phyloP scores from a whole-genome alignment of 2,797 vertebrate species.

The Liparis tanakae region DNA sequence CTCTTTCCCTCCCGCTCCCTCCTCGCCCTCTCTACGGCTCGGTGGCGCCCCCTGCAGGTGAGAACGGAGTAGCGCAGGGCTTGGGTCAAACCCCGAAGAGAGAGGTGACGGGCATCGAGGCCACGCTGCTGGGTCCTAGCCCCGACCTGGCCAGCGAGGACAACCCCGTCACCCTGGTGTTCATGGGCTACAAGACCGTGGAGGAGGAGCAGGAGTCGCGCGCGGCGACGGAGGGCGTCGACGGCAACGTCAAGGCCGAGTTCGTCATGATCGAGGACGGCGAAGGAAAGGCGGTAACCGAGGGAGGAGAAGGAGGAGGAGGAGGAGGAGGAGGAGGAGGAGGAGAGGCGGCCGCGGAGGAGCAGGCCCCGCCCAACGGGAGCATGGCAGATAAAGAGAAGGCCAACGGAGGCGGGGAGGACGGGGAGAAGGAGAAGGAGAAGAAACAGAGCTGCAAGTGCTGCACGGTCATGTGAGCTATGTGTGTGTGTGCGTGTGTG shows the following conservation, averaged over 20 bases:
- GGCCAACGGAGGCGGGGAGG: slow-evolving; percentile 79
- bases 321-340: too few species aligned
- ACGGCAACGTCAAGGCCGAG: slow-evolving; percentile 92
- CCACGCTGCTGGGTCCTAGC: slow-evolving; percentile 84
- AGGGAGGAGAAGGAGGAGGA: slow-evolving; percentile 76
- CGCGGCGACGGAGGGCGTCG: slow-evolving; percentile 85
- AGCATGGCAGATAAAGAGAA: slow-evolving; percentile 85
- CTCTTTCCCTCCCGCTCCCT: background rate
- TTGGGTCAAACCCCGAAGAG: slow-evolving; percentile 83
- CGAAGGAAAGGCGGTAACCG: slow-evolving; percentile 75
- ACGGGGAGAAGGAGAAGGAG: slow-evolving; percentile 84
- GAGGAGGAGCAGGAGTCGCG: slow-evolving; percentile 89
- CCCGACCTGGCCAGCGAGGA: slow-evolving; percentile 87
- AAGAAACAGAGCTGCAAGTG: slow-evolving; percentile 96
- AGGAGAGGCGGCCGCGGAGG: slow-evolving; percentile 75
- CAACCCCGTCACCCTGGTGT: slow-evolving; percentile 95
- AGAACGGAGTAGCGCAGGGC: slow-evolving; percentile 80
- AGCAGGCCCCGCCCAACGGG: slow-evolving; percentile 88
- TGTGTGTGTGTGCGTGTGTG: slow-evolving; percentile 21
- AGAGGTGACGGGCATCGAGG: slow-evolving; percentile 89
- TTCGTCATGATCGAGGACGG: slow-evolving; percentile 93
- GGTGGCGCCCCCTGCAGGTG: slow-evolving; percentile 74
- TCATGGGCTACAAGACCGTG: slow-evolving; percentile 97
- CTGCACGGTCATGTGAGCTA: slow-evolving; percentile 93
- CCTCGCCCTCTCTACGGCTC: slow-evolving; percentile 31